These are phyloP conservation scores for Stegastes partitus DNA, from an alignment of 2,113 vertebrate genomes.

Conservation along the genomic window DNA sequence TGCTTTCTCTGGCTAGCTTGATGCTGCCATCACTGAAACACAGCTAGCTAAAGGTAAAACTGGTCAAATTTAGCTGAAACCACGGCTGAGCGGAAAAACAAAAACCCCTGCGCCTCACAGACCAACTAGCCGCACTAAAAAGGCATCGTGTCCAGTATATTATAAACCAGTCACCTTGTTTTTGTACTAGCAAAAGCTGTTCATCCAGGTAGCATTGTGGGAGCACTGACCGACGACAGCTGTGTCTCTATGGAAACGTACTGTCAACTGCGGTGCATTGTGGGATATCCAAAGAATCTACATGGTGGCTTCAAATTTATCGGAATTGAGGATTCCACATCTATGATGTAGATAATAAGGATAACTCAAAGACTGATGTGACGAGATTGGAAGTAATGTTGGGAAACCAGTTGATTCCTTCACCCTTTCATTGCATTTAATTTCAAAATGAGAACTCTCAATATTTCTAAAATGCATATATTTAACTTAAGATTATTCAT, in stretches of 20 bases:
- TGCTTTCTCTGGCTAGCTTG: slow-evolving; percentile 17
- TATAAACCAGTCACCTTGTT: slow-evolving; percentile 15
- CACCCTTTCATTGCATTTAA: too few relatives aligned
- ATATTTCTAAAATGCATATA: too few relatives aligned
- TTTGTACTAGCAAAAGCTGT: not conserved
- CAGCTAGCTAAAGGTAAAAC: slow-evolving; percentile 9
- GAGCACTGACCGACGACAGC: not conserved
- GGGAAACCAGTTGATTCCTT: too few relatives aligned
- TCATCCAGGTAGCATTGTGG: slow-evolving; percentile 15
- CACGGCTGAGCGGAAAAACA: not conserved
- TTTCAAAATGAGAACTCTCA: too few relatives aligned
- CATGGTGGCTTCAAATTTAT: fast-evolving
- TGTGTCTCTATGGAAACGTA: slow-evolving; percentile 83
- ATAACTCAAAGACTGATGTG: too few relatives aligned
- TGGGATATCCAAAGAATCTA: slow-evolving; percentile 29
- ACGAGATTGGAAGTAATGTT: too few relatives aligned
- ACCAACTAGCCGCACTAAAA: too few relatives aligned
- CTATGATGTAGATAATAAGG: fast-evolving
- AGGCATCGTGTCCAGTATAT: fast-evolving
- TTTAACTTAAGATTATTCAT: too few relatives aligned
- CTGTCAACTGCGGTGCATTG: slow-evolving; percentile 49
- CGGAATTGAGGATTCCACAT: fast-evolving
- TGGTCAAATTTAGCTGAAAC: not conserved
- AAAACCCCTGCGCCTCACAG: not conserved
- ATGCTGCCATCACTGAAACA: not conserved